Base-by-base conservation (phyloP, 2,888 invertebrate species). In the Campoplex capitator region DNA sequence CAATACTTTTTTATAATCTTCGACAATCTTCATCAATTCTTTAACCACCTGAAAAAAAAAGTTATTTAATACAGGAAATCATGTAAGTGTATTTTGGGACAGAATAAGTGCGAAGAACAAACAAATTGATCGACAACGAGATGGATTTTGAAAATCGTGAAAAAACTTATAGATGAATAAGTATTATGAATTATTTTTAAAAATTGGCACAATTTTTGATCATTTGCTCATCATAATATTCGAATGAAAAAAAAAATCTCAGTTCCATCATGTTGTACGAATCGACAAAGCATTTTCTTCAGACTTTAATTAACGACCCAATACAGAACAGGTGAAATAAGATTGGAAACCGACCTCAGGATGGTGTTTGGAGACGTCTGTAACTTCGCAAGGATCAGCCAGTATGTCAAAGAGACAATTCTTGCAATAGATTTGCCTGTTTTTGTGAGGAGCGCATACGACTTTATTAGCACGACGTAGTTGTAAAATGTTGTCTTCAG, bases 381-480 rank as follows among this genome's bases (percentile, higher is more conserved):
- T 87, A n/a, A 90, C 92, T 78, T 94, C 94, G 73, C 94, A 94
- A 28, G 93, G 94, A 90, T 94, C 93, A 0, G 80, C 48, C 1
- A 83, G 38, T 18, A 94, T 56, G 83, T 94, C 90, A 86, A 93
- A 94, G 28, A 94, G 88, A 81, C 94, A 94, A 1, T 83, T 81
- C 2, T 75, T 82, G 67, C 94, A 94, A 45, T 89, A 87, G 0
- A 91, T 70, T 7, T 76, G 86, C 54, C 28, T 58, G 2, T 71
- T 16, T 0, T 32, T 70, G 1, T 75, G 28, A 11, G 80, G 62
- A n/a, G 88, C 28, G 56, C 94, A 94, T 4, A 54, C 16, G 4
- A 93, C 84, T 67, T 71, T 89, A 16, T 88, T 90, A 7, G 78
- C n/a, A 7, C 84, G 58, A n/a, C 91, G 88, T 7, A 92, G 88